A percentile compares a stretch with the other conserved stretches of the same genome.
These are phyloP conservation scores for Centropristis striata DNA, from an alignment of 2,113 vertebrate genomes.

Conservation along the genomic window DNA sequence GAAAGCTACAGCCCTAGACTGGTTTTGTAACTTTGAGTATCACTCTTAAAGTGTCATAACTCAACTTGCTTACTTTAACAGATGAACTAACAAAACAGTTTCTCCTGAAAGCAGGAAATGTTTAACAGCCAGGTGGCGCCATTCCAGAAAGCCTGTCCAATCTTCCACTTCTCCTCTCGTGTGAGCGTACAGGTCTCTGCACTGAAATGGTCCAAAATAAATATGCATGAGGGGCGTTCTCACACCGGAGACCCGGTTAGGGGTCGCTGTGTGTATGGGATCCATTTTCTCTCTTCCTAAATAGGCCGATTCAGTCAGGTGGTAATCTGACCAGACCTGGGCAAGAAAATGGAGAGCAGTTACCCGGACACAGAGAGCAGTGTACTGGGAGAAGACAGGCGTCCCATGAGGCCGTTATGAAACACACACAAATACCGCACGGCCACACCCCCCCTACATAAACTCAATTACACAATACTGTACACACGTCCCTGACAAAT, in stretches of 20 bases:
- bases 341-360: slow-evolving; percentile 61
- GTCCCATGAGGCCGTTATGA: slow-evolving; percentile 49
- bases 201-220: not conserved
- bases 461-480: slow-evolving; percentile 25
- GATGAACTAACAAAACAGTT: not conserved
- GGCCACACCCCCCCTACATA: slow-evolving; percentile 3
- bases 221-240: slow-evolving; percentile 14
- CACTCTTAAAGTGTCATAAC: not conserved
- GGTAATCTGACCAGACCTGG: slow-evolving; percentile 69
- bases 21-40: not conserved
- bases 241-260: not conserved
- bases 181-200: not conserved
- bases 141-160: not conserved
- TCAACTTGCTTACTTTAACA: not conserved
- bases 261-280: slow-evolving; percentile 10
- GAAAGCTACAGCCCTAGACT: not conserved
- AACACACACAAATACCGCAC: slow-evolving; percentile 10
- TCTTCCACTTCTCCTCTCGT: not conserved
- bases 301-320: slow-evolving; percentile 56
- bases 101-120: not conserved
- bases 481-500: slow-evolving; percentile 4
- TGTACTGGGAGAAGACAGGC: slow-evolving; percentile 48
- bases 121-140: slow-evolving; percentile 50
- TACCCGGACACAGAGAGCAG: slow-evolving; percentile 59
- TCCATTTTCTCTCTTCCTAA: slow-evolving; percentile 69